Base-by-base conservation (phyloP, 2,888 invertebrate species). In the Eurytoma californica region DNA sequence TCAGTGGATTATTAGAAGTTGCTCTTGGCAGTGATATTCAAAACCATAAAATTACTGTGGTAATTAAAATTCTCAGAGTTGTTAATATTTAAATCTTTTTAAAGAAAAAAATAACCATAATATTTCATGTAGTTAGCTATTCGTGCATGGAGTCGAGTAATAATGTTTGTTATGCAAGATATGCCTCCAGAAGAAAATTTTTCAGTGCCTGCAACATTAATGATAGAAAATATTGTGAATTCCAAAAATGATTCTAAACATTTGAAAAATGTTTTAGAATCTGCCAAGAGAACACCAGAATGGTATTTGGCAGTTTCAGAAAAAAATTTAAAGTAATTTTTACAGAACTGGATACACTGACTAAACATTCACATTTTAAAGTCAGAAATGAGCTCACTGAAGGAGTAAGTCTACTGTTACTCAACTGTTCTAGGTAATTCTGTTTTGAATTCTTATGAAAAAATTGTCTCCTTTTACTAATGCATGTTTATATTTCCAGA, bases 371-470 rank as follows among this genome's bases (percentile, higher is more conserved):
- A 1, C 93, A 95, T 83, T 89, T 88, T 68, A 91, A 89, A 88
- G 94, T 96, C 77, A 91, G 95, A 68, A 88, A 88, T 70, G 94
- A 94, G 88, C 91, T 95, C 67, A 92, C 92, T 0, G 88, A 91
- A n/a, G 92, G 92, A 85, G 93, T 94, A 83, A 88, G 91, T 58
- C 88, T 92, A 69, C 86, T 95, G 55, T 87, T 94, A 0, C 88
- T 91, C 14, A 92, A 93, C 82, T 95, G 95, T 84, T 90, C 91
- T 66, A 88, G 88, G 94, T 94, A 87, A 90, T 91, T 9, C 4
- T 18, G 7, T 53, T 51, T 68, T 63, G 16, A 5, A 57, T 80
- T 73, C 57, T 47, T 77, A 28, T 57, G 87, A 39, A 65, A 20
- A 60, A 53, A 58, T 39, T 30, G 57, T 65, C 4, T 1, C 3